Evolutionary conservation across 23 tunicate species (phyloP), one percentile per base, ranked within the genome.

Genomic region (Ciona savignyi): DNA sequence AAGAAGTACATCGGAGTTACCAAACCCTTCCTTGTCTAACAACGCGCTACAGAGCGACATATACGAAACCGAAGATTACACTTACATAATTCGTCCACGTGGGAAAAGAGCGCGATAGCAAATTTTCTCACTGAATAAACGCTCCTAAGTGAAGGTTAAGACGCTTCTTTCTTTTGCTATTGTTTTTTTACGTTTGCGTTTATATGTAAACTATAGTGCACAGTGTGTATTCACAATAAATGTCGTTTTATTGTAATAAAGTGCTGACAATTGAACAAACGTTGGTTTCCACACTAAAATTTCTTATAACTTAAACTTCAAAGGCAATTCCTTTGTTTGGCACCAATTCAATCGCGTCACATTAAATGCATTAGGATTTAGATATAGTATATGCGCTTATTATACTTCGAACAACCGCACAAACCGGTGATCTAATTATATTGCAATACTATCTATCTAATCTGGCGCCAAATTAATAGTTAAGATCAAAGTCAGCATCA

Each of bases 1-100:
- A 42, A 42, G 56, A 42, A 9, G 9, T 15, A 42, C 56, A 9
- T 15, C 56, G 11, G 56, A 42, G 56, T 6, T 6, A 6, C 15
- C 56, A 42, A 42, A 42, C 56, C 56, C 56, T 6, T 9, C 56
- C 11, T 15, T 42, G 56, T 4, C 48, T 28, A 69, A 69, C 48
- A 69, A 31, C 23, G 49, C 65, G 60, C 64, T 21, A 27, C 21
- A 27, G 32, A 70, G 85, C 23, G 81, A 80, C 49, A 78, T 87
- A 27, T 67, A 35, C 51, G 95, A 87, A 63, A 81, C 95, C 11
- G 95, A 87, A 29, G 95, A 87, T 31, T 87, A 29, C 63, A 81
- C 86, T 30, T 87, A 77, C 82, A 76, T 87, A 4, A 87, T 87
- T 25, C 49, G 82, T 20, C 95, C 95, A 24, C 63, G 63, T 23